A percentile compares a stretch with the other conserved stretches of the same genome.
Conservation (phyloP, 1,140 invertebrate species). For the Drosophila nasuta region DNA sequence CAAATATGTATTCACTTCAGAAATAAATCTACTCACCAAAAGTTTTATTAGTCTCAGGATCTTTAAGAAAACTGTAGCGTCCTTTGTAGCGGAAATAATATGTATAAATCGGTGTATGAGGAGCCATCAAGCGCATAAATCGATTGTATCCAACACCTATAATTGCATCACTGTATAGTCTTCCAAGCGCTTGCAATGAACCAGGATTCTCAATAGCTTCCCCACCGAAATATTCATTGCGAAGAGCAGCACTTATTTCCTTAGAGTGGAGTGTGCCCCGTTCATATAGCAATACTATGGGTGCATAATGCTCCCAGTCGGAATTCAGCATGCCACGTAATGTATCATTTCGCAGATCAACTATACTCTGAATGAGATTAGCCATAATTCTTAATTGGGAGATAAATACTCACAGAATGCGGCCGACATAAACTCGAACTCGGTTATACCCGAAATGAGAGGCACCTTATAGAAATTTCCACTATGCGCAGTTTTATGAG, state of each 20-base stretch:
- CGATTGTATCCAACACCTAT: conserved; percentile 85
- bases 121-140: conserved; percentile 85
- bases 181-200: conserved; percentile 57
- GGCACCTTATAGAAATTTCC: conserved; percentile 89
- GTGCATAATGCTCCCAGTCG: conserved; percentile 86
- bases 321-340: conserved; percentile 77
- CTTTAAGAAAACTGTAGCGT: conserved; percentile 86
- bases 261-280: conserved; percentile 84
- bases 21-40: conserved; percentile 60
- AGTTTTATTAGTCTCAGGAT: conserved; percentile 82
- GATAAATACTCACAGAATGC: conserved; percentile 81
- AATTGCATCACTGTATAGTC: conserved; percentile 86
- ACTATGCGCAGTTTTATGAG: conserved; percentile 86
- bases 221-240: conserved; percentile 58
- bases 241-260: conserved; percentile 71
- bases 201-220: conserved; percentile 35
- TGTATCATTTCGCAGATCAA: conserved; percentile 58
- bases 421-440: conserved; percentile 88
- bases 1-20: too few species aligned
- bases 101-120: conserved; percentile 85
- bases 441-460: conserved; percentile 88
- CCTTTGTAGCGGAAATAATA: conserved; percentile 87
- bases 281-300: conserved; percentile 86
- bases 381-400: not conserved
- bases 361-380: conserved; percentile 30